Base-by-base conservation (phyloP, 2,888 invertebrate genomes). In the Nephrotoma appendiculata region DNA sequence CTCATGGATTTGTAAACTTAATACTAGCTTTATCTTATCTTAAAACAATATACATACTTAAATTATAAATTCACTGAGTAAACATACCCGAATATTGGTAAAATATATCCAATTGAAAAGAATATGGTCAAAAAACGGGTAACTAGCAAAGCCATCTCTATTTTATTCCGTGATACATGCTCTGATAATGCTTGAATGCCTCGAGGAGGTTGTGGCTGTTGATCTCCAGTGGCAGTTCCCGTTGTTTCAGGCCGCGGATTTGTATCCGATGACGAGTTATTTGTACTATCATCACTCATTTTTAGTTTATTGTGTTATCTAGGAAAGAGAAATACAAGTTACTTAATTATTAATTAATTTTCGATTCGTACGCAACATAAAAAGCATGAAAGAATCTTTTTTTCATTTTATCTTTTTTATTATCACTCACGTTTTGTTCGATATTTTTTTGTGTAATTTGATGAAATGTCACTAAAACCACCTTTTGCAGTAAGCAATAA, bases 51-150 rank as follows among this genome's bases (percentile, higher is more conserved):
- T 44, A 48, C 19, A 19, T 41, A 86, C 48, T 31, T 31, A 31
- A 31, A 31, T 31, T 31, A 31, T 31, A 31, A 31, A 31, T 31
- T 31, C 31, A 31, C 31, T 31, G 2, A 15, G 52, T 9, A 57
- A 87, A 93, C 95, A 94, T 92, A 98, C 97, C 97, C 96, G 92
- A 98, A 96, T 89, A 98, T 91, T 87, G 98, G 98, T 89, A 98
- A 91, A 86, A 98, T 93, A 92, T 98, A 99, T 90, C 95, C 95
- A 89, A 97, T 90, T 15, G 97, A 95, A 91, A 96, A 98, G 15
- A 97, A 90, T 42, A 99, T 94, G 1, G 97, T 96, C 87, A 97
- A 93, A 41, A 98, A 91, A 89, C 99, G 93, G 48, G 98, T 96
- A 15, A 95, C 94, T 97, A 98, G 98, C 87, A 98, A 92, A 0